Percentiles rank a stretch among this genome's conserved stretches.
These are phyloP conservation scores for Sylvicola fuscatus DNA, from an alignment of 2,888 invertebrate genomes.

Conservation along the genomic window DNA sequence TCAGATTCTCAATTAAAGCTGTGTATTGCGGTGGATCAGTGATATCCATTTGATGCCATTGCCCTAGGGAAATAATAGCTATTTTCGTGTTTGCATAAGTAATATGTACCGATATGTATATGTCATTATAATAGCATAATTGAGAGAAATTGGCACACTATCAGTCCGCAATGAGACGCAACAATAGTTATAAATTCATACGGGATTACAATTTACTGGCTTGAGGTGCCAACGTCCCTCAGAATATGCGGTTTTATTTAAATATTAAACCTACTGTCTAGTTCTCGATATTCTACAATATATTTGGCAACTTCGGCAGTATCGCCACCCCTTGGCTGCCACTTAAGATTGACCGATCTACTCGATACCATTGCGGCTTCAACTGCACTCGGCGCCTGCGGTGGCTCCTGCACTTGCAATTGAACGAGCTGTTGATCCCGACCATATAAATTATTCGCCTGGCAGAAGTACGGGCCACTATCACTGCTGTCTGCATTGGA, in stretches of 20 bases:
- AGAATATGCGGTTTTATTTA: neutral
- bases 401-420: slow-evolving; percentile 53
- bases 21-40: slow-evolving; percentile 41
- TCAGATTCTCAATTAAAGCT: slow-evolving; percentile 42
- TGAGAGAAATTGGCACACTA: neutral
- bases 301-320: slow-evolving; percentile 49
- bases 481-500: slow-evolving; percentile 45
- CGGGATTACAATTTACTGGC: no score
- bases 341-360: slow-evolving; percentile 50
- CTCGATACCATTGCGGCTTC: slow-evolving; percentile 50
- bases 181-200: no score
- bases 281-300: slow-evolving; percentile 43
- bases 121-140: neutral
- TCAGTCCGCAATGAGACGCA: no score
- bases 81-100: neutral
- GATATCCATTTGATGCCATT: slow-evolving; percentile 45
- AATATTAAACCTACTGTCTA: slow-evolving; percentile 28
- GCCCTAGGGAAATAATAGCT: slow-evolving; percentile 15
- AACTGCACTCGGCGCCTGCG: slow-evolving; percentile 43
- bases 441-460: slow-evolving; percentile 53
- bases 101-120: neutral
- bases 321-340: slow-evolving; percentile 48
- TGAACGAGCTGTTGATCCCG: slow-evolving; percentile 51
- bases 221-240: no score
- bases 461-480: slow-evolving; percentile 58